These are phyloP conservation scores for Cygnus buccinator DNA, from an alignment of 2,113 vertebrate genomes.

Conservation along the genomic window DNA sequence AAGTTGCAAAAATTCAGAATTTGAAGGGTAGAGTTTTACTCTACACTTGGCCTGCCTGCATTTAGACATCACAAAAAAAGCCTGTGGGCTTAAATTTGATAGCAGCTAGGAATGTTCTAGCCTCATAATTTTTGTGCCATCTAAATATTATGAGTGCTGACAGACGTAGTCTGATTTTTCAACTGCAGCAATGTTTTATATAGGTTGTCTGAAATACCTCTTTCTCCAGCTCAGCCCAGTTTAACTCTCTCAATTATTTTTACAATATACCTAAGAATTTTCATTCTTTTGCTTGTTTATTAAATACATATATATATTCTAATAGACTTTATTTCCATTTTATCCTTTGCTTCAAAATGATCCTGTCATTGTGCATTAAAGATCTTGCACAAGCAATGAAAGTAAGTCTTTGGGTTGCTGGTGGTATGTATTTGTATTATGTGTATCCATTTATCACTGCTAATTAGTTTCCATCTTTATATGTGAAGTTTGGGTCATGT, in stretches of 20 bases:
- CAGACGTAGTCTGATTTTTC: background rate
- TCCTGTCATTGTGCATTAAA: background rate
- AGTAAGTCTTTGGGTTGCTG: background rate
- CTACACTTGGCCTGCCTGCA: rapidly evolving
- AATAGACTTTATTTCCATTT: background rate
- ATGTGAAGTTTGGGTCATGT: background rate
- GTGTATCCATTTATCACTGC: background rate
- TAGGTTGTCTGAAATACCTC: background rate
- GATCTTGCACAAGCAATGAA: background rate
- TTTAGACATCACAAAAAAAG: background rate
- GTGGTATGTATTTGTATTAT: background rate
- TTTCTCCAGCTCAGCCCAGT: background rate
- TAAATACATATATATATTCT: background rate
- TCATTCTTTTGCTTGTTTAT: background rate
- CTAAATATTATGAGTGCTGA: background rate
- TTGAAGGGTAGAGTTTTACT: background rate
- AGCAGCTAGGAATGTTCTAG: background rate
- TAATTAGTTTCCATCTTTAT: background rate
- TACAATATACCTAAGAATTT: background rate
- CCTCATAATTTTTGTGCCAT: background rate
- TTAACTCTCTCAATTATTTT: background rate
- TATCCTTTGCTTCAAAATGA: background rate
- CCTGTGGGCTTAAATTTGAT: background rate
- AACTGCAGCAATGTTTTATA: background rate
- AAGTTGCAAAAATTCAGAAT: background rate